A percentile compares a stretch with the other conserved stretches of the same genome.
These are phyloP conservation scores for Taeniopygia guttata DNA, from an alignment of 2,797 vertebrate species.

Conservation along the genomic window DNA sequence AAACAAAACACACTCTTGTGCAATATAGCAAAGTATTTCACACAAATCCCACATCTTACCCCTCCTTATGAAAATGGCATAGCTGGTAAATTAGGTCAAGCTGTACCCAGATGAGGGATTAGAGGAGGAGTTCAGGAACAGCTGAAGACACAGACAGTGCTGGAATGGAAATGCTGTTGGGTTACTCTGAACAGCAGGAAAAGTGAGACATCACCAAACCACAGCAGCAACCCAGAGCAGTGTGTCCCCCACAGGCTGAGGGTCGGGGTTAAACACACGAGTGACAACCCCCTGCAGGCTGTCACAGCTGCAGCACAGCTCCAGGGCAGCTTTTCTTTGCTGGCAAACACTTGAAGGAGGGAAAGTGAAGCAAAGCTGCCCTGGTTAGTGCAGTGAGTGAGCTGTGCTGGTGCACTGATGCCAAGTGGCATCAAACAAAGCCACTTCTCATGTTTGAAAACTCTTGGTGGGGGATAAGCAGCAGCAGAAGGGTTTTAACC, in stretches of 20 bases:
- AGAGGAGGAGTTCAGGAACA: neutral
- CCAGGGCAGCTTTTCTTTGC: neutral
- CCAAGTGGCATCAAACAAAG: neutral
- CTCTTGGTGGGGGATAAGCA: neutral
- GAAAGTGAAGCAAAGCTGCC: neutral
- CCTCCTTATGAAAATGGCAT: neutral
- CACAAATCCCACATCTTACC: neutral
- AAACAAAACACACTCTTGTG: neutral
- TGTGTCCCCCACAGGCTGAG: neutral
- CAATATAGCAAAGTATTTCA: neutral
- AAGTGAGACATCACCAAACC: neutral
- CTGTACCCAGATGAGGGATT: conserved; percentile 49
- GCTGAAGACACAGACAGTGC: neutral
- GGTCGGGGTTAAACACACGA: neutral
- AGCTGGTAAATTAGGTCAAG: conserved; percentile 34
- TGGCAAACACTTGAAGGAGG: neutral
- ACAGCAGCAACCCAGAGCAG: neutral
- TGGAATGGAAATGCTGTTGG: neutral
- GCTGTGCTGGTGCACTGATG: neutral
- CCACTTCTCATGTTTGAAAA: neutral
- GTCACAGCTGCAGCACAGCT: neutral
- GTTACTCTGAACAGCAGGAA: neutral
- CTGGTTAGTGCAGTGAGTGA: accelerated
- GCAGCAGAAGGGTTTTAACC: neutral
- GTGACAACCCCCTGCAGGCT: neutral